A percentile compares a stretch with the other conserved stretches of the same genome.
Evolutionary conservation across 1,140 invertebrate genomes (phyloP).

Genomic region (Achatina immaculata): DNA sequence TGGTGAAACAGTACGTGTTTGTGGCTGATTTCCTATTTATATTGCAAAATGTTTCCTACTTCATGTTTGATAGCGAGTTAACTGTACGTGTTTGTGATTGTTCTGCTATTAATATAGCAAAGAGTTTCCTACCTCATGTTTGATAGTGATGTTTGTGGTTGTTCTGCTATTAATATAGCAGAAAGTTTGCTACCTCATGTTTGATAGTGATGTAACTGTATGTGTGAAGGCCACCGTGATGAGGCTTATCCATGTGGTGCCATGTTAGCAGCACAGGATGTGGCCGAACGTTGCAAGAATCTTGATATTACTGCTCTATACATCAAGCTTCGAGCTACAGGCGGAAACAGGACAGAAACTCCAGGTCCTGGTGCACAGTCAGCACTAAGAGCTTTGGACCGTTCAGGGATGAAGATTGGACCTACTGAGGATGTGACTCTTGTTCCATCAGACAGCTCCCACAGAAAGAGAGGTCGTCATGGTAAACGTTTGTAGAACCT

Average conservation of each 20-base stretch:
- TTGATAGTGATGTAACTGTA: too few relatives aligned
- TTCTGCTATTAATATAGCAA: too few relatives aligned
- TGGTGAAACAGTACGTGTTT: too few relatives aligned
- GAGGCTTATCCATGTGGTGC: constrained; percentile 99
- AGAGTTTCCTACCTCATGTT: too few relatives aligned
- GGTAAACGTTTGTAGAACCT: constrained; percentile 98
- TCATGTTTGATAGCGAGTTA: too few relatives aligned
- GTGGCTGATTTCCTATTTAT: too few relatives aligned
- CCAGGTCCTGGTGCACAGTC: constrained; percentile 97
- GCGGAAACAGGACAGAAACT: constrained; percentile 83
- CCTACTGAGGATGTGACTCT: constrained; percentile 93
- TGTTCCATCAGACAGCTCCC: constrained; percentile 97
- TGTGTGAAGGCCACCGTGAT: constrained; percentile 99
- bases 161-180: too few relatives aligned
- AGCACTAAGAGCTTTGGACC: constrained; percentile 95
- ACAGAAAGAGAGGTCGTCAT: constrained; percentile 99
- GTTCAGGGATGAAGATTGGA: constrained; percentile 92
- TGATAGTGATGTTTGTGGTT: too few relatives aligned
- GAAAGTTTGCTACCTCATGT: too few relatives aligned
- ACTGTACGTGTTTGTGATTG: too few relatives aligned
- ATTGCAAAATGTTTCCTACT: too few relatives aligned
- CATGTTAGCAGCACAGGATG: constrained; percentile 99
- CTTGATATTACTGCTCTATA: constrained; percentile 97
- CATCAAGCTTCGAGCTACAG: constrained; percentile 97
- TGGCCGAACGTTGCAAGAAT: constrained; percentile 97